Conservation (phyloP, 1,140 invertebrate species). For the Temnothorax curvispinosus region DNA sequence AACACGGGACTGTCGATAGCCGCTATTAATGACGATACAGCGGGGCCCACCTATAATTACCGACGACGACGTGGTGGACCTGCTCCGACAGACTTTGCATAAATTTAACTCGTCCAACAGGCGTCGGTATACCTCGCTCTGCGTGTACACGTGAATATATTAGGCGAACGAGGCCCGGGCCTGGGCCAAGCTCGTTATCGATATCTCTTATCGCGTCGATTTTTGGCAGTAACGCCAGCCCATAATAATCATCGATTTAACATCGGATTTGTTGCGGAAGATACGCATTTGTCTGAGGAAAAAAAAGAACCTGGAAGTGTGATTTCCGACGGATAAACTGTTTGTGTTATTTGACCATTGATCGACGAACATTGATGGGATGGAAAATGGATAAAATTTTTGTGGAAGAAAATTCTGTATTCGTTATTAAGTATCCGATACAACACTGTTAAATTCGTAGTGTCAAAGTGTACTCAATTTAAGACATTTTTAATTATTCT, state of each 20-base stretch:
- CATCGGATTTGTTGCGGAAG: slow-evolving; percentile 8
- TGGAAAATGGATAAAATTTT: too few species aligned
- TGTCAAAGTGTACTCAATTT: too few species aligned
- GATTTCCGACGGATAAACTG: neutral
- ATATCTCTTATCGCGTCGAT: slow-evolving; percentile 49
- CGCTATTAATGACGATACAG: slow-evolving; percentile 51
- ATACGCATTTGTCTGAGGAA: neutral
- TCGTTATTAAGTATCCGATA: neutral
- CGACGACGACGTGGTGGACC: slow-evolving; percentile 35
- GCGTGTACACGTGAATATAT: slow-evolving; percentile 48
- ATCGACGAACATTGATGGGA: neutral
- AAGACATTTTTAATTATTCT: too few species aligned
- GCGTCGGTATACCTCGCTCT: neutral
- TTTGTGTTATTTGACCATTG: neutral
- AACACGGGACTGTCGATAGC: slow-evolving; percentile 54
- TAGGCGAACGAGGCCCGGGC: slow-evolving; percentile 28
- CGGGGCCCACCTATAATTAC: slow-evolving; percentile 47
- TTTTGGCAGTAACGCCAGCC: slow-evolving; percentile 2
- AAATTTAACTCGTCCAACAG: slow-evolving; percentile 50
- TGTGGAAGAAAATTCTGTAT: neutral
- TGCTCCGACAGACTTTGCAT: slow-evolving; percentile 44
- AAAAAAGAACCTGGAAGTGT: neutral
- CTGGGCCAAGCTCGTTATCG: slow-evolving; percentile 28
- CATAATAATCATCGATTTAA: slow-evolving; percentile 21
- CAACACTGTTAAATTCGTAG: neutral